A percentile compares a stretch with the other conserved stretches of the same genome.
phyloP scores from a whole-genome alignment of 2,113 vertebrate species.

The Notothenia coriiceps region DNA sequence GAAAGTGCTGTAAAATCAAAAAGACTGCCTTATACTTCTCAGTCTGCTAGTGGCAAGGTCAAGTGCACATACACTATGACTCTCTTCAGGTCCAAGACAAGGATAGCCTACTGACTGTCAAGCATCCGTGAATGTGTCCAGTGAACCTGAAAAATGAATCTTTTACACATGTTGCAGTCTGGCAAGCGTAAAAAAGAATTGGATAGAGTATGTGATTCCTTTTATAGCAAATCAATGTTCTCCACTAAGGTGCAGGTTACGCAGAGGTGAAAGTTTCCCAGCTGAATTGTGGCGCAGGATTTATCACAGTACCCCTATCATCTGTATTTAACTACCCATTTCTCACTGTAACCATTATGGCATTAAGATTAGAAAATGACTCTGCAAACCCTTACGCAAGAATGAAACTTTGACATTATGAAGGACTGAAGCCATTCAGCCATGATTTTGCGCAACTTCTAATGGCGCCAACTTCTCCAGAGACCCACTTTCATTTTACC shows the following conservation, averaged over 20 bases:
- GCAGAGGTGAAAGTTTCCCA: constrained; percentile 62
- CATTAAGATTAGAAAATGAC: constrained; percentile 55
- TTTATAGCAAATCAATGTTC: constrained; percentile 58
- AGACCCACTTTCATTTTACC: constrained; percentile 38
- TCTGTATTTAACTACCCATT: constrained; percentile 66
- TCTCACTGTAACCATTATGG: constrained; percentile 44
- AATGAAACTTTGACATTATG: constrained; percentile 45
- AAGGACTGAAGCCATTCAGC: constrained; percentile 38
- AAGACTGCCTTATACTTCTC: neutral
- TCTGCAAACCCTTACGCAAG: constrained; percentile 23
- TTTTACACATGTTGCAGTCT: constrained; percentile 33
- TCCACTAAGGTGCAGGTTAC: constrained; percentile 54
- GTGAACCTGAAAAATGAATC: constrained; percentile 36
- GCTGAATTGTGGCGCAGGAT: constrained; percentile 50
- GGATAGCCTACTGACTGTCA: neutral
- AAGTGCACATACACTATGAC: neutral
- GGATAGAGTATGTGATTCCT: constrained; percentile 15
- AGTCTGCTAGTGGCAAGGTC: neutral
- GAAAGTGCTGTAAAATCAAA: neutral
- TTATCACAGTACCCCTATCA: constrained; percentile 51
- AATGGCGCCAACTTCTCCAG: constrained; percentile 43
- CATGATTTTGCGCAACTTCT: constrained; percentile 42
- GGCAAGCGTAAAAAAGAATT: constrained; percentile 13
- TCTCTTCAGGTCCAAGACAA: neutral
- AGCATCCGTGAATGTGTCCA: constrained; percentile 16